These are phyloP conservation scores for Isoperla grammatica DNA, from an alignment of 2,888 invertebrate genomes.

Conservation along the genomic window DNA sequence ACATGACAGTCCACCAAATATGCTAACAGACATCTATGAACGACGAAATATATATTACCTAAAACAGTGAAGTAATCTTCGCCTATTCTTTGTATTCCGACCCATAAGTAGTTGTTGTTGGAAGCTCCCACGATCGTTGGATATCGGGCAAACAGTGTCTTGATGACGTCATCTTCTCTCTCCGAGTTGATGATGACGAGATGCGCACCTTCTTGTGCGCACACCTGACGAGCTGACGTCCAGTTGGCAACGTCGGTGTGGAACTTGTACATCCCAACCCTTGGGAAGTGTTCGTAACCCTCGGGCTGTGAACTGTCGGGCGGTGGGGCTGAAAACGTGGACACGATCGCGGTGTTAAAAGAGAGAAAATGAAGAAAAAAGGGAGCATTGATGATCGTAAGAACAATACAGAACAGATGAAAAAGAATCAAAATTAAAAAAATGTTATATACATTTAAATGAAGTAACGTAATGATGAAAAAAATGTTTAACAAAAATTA, in stretches of 20 bases:
- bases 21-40: neutral
- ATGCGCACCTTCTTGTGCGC: constrained; percentile 10
- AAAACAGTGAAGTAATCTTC: neutral
- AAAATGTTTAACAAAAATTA: too few relatives aligned
- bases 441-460: too few relatives aligned
- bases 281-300: constrained; percentile 2
- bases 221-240: neutral
- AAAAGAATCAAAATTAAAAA: too few relatives aligned
- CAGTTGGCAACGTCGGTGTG: constrained; percentile 9
- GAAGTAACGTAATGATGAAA: too few relatives aligned
- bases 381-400: too few relatives aligned
- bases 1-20: too few relatives aligned
- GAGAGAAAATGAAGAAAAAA: too few relatives aligned
- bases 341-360: too few relatives aligned
- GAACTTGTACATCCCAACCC: constrained; percentile 11
- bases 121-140: neutral
- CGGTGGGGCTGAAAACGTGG: too few relatives aligned
- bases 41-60: neutral
- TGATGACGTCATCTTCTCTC: neutral
- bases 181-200: constrained; percentile 3
- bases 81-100: neutral
- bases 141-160: neutral
- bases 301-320: neutral
- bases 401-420: too few relatives aligned
- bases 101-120: neutral